Conservation (phyloP, 1,140 invertebrate species). For the Ctenoplectra terminalis region DNA sequence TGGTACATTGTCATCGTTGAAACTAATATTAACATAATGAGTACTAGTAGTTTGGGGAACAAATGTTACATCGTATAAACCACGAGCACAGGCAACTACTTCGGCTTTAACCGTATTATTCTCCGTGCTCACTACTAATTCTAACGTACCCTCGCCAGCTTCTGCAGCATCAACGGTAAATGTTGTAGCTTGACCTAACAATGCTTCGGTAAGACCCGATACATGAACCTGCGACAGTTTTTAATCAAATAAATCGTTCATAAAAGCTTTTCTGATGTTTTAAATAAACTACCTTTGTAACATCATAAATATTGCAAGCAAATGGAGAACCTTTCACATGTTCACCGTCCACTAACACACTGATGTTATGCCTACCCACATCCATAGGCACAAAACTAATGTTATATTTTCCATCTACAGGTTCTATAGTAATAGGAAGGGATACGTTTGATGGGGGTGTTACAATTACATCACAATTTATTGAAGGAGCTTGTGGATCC, state of each 20-base stretch:
- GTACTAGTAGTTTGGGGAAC: constrained; percentile 94
- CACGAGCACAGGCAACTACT: constrained; percentile 94
- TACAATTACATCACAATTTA: constrained; percentile 86
- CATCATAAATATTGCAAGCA: constrained; percentile 96
- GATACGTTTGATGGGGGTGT: constrained; percentile 91
- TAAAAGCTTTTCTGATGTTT: neutral
- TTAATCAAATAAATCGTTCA: neutral
- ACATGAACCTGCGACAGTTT: constrained; percentile 74
- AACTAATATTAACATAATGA: constrained; percentile 98
- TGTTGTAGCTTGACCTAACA: constrained; percentile 91
- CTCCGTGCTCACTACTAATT: constrained; percentile 95
- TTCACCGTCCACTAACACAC: constrained; percentile 91
- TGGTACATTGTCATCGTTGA: constrained; percentile 96
- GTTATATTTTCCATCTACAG: constrained; percentile 87
- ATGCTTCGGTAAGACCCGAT: constrained; percentile 79
- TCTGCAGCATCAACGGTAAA: constrained; percentile 97
- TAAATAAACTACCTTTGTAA: constrained; percentile 87
- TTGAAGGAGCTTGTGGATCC: constrained; percentile 83
- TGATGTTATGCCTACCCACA: constrained; percentile 93
- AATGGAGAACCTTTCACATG: constrained; percentile 95
- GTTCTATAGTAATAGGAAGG: constrained; percentile 86
- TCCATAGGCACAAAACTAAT: constrained; percentile 92
- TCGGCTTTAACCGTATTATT: constrained; percentile 94
- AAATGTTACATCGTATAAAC: constrained; percentile 98
- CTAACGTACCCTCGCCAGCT: constrained; percentile 97